A percentile compares a stretch with the other conserved stretches of the same genome.
Evolutionary conservation across 2,113 vertebrate species (phyloP).

Genomic region (Bambusicola thoracicus): DNA sequence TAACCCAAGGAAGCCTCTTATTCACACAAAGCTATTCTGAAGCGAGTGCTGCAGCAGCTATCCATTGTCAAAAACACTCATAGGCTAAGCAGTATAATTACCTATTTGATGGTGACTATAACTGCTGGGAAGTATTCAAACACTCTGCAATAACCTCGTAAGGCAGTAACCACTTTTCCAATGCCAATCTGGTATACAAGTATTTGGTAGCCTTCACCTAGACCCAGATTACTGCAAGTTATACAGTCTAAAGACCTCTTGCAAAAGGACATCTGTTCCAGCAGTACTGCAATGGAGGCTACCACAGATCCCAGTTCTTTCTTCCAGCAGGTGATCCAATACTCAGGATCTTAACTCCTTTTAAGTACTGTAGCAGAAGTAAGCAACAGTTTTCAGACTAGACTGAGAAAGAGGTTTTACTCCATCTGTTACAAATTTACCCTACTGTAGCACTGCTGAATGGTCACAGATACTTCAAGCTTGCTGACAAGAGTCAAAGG

Average conservation of each 20-base stretch:
- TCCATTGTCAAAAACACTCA: not conserved
- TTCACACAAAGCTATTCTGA: not conserved
- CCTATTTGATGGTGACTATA: not conserved
- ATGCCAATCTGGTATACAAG: not conserved
- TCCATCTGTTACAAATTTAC: not conserved
- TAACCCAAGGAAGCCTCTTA: conserved; percentile 23
- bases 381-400: not conserved
- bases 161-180: not conserved
- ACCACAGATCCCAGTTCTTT: not conserved
- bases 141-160: not conserved
- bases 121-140: not conserved
- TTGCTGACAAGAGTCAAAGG: not conserved
- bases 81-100: not conserved
- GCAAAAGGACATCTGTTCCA: not conserved
- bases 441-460: too few species aligned
- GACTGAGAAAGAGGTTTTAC: not conserved
- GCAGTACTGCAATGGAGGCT: rapidly evolving
- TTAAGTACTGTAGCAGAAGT: not conserved
- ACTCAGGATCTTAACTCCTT: not conserved
- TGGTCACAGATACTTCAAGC: not conserved
- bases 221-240: not conserved
- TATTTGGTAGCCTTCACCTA: not conserved
- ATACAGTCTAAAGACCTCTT: not conserved
- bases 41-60: not conserved
- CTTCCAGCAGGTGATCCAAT: not conserved